Evolutionary conservation across 2,888 invertebrate genomes (phyloP).

Genomic region (Hipparchia sbordonii): DNA sequence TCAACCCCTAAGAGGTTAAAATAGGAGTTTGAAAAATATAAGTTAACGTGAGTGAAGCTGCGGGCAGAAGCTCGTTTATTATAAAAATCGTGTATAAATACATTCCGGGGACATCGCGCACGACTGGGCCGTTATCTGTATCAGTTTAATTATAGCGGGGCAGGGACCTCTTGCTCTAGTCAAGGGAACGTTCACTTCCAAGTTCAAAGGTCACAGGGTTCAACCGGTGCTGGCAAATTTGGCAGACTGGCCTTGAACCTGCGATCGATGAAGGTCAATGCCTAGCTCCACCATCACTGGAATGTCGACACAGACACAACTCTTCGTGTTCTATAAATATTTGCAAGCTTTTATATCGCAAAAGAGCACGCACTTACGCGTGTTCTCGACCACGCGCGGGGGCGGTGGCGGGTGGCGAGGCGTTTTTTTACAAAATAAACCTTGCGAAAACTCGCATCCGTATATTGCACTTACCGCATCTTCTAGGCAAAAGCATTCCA

Average conservation of each 20-base stretch:
- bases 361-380: background rate
- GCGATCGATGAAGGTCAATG: conserved; percentile 43
- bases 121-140: conserved; percentile 61
- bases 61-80: no score
- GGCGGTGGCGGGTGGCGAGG: no score
- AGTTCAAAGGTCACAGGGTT: conserved; percentile 78
- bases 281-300: conserved; percentile 33
- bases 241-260: conserved; percentile 48
- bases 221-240: conserved; percentile 53
- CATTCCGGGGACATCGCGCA: conserved; percentile 52
- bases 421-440: background rate
- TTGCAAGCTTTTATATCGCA: background rate
- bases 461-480: no score
- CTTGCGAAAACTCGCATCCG: background rate
- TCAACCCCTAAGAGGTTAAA: no score
- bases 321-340: background rate
- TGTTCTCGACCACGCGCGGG: background rate
- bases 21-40: no score
- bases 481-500: no score
- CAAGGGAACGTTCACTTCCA: conserved; percentile 79
- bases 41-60: no score
- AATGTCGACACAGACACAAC: conserved; percentile 37
- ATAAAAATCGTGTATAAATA: conserved; percentile 26
- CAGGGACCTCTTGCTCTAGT: conserved; percentile 67
- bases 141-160: conserved; percentile 71